Base-by-base conservation (phyloP, 2,888 invertebrate genomes). In the Nomada flava region DNA sequence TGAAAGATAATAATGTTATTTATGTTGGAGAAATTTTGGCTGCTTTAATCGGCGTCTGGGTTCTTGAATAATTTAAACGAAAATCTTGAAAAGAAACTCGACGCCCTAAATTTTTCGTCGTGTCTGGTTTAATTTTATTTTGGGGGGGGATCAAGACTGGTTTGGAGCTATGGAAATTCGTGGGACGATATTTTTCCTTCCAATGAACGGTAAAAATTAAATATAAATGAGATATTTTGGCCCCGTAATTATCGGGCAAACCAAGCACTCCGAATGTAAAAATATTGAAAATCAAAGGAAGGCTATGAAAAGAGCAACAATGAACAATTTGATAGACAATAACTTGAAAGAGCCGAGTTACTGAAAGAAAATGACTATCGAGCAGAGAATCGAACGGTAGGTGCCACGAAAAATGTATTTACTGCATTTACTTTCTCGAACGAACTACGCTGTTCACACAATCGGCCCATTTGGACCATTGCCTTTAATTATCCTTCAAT, bases 401-500 rank as follows among this genome's bases (percentile, higher is more conserved):
- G 20, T 53, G 36, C 36, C 0, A 7, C 36, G 36, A 36, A 36
- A 53, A 15, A 55, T 29, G 1, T 52, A 57, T 68, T 64, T 18
- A 50, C 20, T 18, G 23, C 53, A n/a, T 72, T 52, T 72, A 42
- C 42, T 53, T 72, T 53, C 23, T 1, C 11, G 15, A 20, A 44
- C 47, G 13, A 2, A 23, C 26, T 42, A 57, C 18, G 52, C 4
- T 57, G 23, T 23, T 15, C 63, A n/a, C 44, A 70, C 44, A 50
- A 0, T 10, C 20, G 44, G 15, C 15, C 9, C 65, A 44, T 77
- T 29, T 44, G 20, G 29, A 23, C 44, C 52, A 29, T 47, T 36
- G 42, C 44, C 10, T 59, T 65, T 60, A 60, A 77, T 77, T 65
- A 72, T 59, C 42, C 64, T 10, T 42, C 42, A 5, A 50, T 64